phyloP scores from a whole-genome alignment of 1,140 invertebrate genomes.

The Batillaria attramentaria region DNA sequence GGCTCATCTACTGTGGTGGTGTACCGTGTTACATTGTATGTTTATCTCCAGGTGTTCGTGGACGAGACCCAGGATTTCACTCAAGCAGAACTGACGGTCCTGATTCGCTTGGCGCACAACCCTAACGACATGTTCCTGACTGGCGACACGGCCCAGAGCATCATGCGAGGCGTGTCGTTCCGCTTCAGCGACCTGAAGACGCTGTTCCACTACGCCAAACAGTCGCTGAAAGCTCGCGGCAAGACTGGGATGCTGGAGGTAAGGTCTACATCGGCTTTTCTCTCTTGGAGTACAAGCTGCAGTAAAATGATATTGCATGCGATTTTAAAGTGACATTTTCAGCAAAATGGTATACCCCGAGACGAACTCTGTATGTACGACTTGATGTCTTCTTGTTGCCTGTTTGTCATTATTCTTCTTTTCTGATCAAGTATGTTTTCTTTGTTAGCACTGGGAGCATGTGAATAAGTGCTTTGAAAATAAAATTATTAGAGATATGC shows the following conservation, averaged over 20 bases:
- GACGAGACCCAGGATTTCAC: conserved; percentile 70
- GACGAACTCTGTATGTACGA: too few relatives aligned
- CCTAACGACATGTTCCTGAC: conserved; percentile 69
- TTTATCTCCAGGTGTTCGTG: conserved; percentile 51
- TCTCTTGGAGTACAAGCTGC: too few relatives aligned
- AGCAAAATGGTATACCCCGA: too few relatives aligned
- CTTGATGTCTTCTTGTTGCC: too few relatives aligned
- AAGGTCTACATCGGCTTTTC: too few relatives aligned
- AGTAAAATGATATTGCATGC: too few relatives aligned
- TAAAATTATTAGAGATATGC: too few relatives aligned
- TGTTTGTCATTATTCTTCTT: too few relatives aligned
- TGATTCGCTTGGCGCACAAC: conserved; percentile 61
- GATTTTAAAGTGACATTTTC: too few relatives aligned
- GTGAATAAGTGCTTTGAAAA: too few relatives aligned
- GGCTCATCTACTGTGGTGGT: not conserved
- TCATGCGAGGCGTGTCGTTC: conserved; percentile 68
- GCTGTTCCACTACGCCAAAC: conserved; percentile 63
- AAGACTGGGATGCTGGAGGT: conserved; percentile 48
- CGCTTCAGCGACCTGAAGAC: conserved; percentile 65
- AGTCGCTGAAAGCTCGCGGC: conserved; percentile 50
- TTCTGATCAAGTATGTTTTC: too few relatives aligned
- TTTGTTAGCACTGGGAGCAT: too few relatives aligned
- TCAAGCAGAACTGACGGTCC: conserved; percentile 64
- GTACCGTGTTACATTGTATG: not conserved
- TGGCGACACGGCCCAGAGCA: conserved; percentile 69